Evolutionary conservation across 2,797 vertebrate species (phyloP).

Genomic region (Onychomys arenicola): DNA sequence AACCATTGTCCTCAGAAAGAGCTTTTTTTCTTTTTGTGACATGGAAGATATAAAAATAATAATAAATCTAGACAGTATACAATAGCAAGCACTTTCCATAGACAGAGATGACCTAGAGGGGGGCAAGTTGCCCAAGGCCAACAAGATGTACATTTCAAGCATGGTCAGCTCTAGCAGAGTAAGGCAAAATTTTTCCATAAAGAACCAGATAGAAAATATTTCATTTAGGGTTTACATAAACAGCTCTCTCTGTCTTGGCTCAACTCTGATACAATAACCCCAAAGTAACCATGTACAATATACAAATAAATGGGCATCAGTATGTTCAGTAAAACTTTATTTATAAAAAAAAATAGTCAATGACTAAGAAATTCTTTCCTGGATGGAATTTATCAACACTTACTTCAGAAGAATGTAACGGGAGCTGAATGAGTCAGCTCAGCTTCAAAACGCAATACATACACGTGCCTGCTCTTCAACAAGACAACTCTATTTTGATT

Average conservation of each 20-base stretch:
- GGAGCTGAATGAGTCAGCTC: background rate
- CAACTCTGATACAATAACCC: background rate
- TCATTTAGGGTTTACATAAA: background rate
- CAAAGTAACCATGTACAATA: background rate
- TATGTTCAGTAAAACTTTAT: background rate
- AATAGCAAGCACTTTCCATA: background rate
- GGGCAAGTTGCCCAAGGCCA: background rate
- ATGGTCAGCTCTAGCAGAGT: background rate
- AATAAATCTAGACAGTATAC: background rate
- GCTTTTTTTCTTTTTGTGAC: background rate
- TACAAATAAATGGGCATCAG: background rate
- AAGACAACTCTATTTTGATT: background rate
- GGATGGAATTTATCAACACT: background rate
- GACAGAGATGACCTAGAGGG: background rate
- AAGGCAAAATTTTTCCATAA: constrained; percentile 3
- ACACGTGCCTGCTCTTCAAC: background rate
- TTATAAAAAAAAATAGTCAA: background rate
- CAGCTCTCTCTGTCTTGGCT: background rate
- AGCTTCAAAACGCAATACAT: background rate
- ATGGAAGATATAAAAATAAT: background rate
- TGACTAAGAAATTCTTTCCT: background rate
- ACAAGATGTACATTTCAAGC: background rate
- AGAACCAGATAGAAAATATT: background rate
- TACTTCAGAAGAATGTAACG: background rate
- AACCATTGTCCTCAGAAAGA: background rate